phyloP scores from a whole-genome alignment of 2,113 vertebrate genomes.

The Channa argus region DNA sequence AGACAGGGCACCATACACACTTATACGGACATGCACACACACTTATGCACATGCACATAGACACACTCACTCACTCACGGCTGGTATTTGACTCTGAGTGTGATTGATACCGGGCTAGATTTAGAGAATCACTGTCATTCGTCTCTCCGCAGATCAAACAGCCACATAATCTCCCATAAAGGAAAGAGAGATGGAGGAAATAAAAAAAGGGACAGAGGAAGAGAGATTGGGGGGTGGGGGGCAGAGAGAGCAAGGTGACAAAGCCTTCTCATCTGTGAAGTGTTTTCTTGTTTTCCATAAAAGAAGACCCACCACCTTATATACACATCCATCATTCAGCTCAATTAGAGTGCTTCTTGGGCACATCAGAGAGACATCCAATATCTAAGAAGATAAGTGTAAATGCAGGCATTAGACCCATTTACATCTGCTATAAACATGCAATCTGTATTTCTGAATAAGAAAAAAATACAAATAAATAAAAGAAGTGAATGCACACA shows the following conservation, averaged over 20 bases:
- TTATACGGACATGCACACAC: constrained; percentile 7
- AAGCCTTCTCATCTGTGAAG: constrained; percentile 53
- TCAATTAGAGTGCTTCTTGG: constrained; percentile 42
- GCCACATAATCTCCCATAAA: constrained; percentile 78
- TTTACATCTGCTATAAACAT: constrained; percentile 8
- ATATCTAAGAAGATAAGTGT: constrained; percentile 10
- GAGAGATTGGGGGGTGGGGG: constrained; percentile 10
- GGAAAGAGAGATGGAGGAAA: constrained; percentile 66
- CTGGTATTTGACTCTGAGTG: constrained; percentile 73
- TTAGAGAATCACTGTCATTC: constrained; percentile 80
- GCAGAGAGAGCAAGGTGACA: constrained; percentile 20
- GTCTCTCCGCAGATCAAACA: constrained; percentile 80
- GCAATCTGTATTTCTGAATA: constrained; percentile 1
- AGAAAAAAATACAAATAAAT: too few relatives aligned
- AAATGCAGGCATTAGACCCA: constrained; percentile 10
- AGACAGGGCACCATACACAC: constrained; percentile 59
- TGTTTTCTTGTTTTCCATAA: constrained; percentile 58
- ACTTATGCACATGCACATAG: constrained; percentile 10
- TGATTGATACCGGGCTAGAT: constrained; percentile 81
- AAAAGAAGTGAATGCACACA: too few relatives aligned
- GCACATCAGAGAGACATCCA: constrained; percentile 10
- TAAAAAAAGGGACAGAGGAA: constrained; percentile 57
- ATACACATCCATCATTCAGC: constrained; percentile 47
- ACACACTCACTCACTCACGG: constrained; percentile 42
- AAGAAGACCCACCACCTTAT: constrained; percentile 39